Percentiles rank a stretch among this genome's conserved stretches.
phyloP scores from a whole-genome alignment of 2,888 invertebrate genomes.

The Spodoptera exigua region DNA sequence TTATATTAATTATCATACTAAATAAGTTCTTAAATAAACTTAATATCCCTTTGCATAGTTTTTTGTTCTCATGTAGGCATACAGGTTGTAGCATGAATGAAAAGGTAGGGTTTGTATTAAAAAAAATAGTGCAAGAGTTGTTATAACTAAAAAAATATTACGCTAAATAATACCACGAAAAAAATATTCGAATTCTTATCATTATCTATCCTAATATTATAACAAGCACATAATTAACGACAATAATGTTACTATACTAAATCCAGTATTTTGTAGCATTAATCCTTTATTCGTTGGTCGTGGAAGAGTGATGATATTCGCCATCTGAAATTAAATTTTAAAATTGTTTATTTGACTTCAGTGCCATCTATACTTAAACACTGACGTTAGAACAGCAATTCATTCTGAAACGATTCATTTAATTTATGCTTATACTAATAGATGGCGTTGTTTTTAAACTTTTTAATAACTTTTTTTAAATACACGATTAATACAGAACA shows the following conservation, averaged over 20 bases:
- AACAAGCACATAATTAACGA: slow-evolving; percentile 2
- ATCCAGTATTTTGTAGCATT: slow-evolving; percentile 33
- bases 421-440: neutral
- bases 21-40: no score
- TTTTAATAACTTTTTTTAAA: neutral
- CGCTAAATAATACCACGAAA: no score
- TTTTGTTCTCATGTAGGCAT: no score
- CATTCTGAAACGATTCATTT: neutral
- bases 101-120: no score
- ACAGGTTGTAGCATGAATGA: no score
- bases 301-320: slow-evolving; percentile 76
- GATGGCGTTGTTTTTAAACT: slow-evolving; percentile 8
- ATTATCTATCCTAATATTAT: neutral
- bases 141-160: no score
- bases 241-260: slow-evolving; percentile 39
- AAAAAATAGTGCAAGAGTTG: no score
- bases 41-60: no score
- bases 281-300: slow-evolving; percentile 59
- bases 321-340: slow-evolving; percentile 70
- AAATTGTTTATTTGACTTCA: neutral
- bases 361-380: slow-evolving; percentile 6
- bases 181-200: neutral
- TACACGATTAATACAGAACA: neutral
- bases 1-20: no score
- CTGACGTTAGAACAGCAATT: neutral